Evolutionary conservation across 2,888 invertebrate species (phyloP).

Genomic region (Nephrocerus scutellatus): DNA sequence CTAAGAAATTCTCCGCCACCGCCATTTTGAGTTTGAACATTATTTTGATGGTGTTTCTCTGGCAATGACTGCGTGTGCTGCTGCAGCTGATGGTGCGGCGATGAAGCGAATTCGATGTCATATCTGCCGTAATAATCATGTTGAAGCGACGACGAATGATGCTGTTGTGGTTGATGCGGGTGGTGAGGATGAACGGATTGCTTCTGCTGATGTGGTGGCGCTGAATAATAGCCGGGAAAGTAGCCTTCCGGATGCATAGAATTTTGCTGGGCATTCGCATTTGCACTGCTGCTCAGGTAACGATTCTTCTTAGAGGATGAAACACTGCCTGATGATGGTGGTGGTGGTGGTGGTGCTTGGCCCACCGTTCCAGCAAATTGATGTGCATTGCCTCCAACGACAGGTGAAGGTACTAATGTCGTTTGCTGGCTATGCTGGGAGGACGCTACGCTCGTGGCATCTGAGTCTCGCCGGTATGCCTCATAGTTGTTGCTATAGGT

Average conservation of each 20-base stretch:
- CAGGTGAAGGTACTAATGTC: conserved; percentile 25
- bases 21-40: conserved; percentile 26
- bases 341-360: too few relatives aligned
- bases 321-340: conserved; percentile 37
- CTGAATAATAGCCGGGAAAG: conserved; percentile 39
- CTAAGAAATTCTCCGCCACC: conserved; percentile 36
- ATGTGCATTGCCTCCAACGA: conserved; percentile 23
- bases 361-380: conserved; percentile 11
- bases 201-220: conserved; percentile 27
- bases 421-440: conserved; percentile 27
- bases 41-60: conserved; percentile 29
- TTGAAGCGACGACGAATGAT: conserved; percentile 21
- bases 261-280: conserved; percentile 14
- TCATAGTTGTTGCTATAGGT: conserved; percentile 38
- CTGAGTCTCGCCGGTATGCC: conserved; percentile 34
- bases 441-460: conserved; percentile 25
- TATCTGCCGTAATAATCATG: conserved; percentile 47
- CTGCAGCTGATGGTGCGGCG: conserved; percentile 25
- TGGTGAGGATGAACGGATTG: conserved; percentile 25
- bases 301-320: conserved; percentile 23
- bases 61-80: conserved; percentile 22
- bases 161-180: conserved; percentile 22
- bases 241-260: conserved; percentile 29
- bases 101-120: conserved; percentile 37
- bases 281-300: conserved; percentile 11